Conservation (phyloP, 2,113 vertebrate species). For the Phalacrocorax carbo region DNA sequence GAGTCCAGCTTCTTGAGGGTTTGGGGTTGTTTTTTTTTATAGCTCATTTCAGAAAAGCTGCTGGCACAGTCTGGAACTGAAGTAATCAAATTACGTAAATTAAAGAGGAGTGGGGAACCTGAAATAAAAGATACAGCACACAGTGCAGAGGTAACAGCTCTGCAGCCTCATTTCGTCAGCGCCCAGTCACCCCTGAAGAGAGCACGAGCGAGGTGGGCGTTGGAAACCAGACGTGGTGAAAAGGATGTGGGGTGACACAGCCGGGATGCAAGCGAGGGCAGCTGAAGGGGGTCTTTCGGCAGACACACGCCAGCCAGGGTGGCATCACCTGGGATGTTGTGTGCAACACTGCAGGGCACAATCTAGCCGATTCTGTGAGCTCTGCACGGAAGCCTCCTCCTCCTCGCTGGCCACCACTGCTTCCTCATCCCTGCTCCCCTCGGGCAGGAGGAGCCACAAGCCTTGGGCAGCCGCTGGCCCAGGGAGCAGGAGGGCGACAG, state of each 20-base stretch:
- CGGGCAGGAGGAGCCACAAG: not conserved
- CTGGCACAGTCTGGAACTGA: not conserved
- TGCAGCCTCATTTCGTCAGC: not conserved
- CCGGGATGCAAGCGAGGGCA: not conserved
- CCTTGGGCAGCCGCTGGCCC: no score
- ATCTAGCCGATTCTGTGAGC: not conserved
- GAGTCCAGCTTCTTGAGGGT: not conserved
- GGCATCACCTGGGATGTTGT: not conserved
- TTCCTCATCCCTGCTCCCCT: no score
- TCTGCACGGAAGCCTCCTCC: fast-evolving
- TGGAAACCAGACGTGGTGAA: not conserved
- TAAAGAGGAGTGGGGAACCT: not conserved
- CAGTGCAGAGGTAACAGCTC: not conserved
- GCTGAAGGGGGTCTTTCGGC: no score
- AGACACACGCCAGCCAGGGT: fast-evolving
- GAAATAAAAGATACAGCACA: not conserved
- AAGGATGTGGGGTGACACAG: not conserved
- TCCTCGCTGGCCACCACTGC: no score
- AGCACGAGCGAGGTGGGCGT: not conserved
- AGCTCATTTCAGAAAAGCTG: not conserved
- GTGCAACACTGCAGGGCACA: fast-evolving
- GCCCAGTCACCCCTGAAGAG: not conserved
- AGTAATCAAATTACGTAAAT: not conserved
- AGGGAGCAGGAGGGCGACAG: not conserved
- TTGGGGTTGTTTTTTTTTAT: not conserved